These are phyloP conservation scores for Amblyteles armatorius DNA, from an alignment of 2,888 invertebrate genomes.

Conservation along the genomic window DNA sequence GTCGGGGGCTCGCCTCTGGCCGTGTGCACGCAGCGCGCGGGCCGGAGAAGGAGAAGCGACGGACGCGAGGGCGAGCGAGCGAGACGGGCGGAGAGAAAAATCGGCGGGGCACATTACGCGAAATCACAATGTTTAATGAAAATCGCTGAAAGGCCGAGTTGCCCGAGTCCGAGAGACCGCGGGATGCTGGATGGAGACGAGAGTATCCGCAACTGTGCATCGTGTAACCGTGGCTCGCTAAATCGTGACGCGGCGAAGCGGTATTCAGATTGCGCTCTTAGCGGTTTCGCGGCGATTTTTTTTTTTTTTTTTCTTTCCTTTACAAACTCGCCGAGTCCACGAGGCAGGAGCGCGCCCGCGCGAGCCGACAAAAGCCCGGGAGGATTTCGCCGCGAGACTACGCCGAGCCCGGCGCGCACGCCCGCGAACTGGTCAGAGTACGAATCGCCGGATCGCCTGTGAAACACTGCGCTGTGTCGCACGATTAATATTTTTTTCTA, in stretches of 20 bases:
- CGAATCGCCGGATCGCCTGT: constrained; percentile 21
- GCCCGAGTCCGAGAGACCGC: constrained; percentile 74
- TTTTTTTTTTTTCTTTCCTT: constrained; percentile 59
- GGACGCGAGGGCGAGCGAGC: constrained; percentile 41
- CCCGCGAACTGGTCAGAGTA: constrained; percentile 14
- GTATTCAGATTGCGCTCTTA: constrained; percentile 85
- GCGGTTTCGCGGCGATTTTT: constrained; percentile 83
- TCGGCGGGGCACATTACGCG: constrained; percentile 81
- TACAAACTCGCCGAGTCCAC: constrained; percentile 44
- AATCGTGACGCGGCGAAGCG: constrained; percentile 84
- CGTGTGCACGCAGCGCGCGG: constrained; percentile 37
- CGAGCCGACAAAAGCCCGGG: constrained; percentile 65
- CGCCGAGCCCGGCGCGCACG: not conserved
- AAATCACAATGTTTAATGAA: constrained; percentile 85
- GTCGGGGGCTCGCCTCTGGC: constrained; percentile 53
- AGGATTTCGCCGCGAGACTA: constrained; percentile 55
- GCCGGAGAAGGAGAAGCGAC: constrained; percentile 34
- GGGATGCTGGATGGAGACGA: constrained; percentile 3
- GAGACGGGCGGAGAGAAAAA: constrained; percentile 71
- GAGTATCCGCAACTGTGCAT: constrained; percentile 65
- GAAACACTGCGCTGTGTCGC: not conserved
- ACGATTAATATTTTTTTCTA: not conserved
- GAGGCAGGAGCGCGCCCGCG: constrained; percentile 46
- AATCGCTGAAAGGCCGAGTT: constrained; percentile 78
- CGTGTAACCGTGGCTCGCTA: constrained; percentile 79